Percentiles rank a stretch among this genome's conserved stretches.
phyloP scores from a whole-genome alignment of 2,888 invertebrate genomes.

The Andrena praecox region DNA sequence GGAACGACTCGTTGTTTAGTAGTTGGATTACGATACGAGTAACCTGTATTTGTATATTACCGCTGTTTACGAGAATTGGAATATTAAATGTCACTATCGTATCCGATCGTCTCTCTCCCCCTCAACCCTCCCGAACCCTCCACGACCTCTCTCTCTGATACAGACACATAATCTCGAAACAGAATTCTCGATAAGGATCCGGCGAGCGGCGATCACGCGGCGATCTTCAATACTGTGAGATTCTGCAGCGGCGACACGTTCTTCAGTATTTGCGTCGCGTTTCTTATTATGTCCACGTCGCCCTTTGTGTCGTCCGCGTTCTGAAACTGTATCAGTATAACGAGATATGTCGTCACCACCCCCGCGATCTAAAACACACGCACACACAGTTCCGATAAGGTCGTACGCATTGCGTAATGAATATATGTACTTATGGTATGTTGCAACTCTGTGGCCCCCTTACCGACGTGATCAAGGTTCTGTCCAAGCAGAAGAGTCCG shows the following conservation, averaged over 20 bases:
- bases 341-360: slow-evolving; percentile 87
- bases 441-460: slow-evolving; percentile 45
- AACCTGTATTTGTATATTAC: slow-evolving; percentile 74
- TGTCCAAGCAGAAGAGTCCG: slow-evolving; percentile 87
- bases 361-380: slow-evolving; percentile 86
- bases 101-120: slow-evolving; percentile 57
- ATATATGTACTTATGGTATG: background rate
- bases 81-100: slow-evolving; percentile 76
- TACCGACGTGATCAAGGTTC: slow-evolving; percentile 87
- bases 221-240: slow-evolving; percentile 49
- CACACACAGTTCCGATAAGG: background rate
- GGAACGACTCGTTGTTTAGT: slow-evolving; percentile 55
- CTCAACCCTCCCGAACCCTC: background rate
- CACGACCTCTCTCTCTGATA: background rate
- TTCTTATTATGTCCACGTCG: slow-evolving; percentile 73
- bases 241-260: slow-evolving; percentile 74
- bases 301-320: slow-evolving; percentile 85
- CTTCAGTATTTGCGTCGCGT: slow-evolving; percentile 77
- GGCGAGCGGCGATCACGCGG: background rate
- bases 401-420: background rate
- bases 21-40: slow-evolving; percentile 58
- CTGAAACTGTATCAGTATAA: slow-evolving; percentile 88
- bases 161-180: background rate
- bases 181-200: background rate
- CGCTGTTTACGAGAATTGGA: slow-evolving; percentile 72